Conservation (phyloP, 2,113 vertebrate genomes). For the Nerophis ophidion region DNA sequence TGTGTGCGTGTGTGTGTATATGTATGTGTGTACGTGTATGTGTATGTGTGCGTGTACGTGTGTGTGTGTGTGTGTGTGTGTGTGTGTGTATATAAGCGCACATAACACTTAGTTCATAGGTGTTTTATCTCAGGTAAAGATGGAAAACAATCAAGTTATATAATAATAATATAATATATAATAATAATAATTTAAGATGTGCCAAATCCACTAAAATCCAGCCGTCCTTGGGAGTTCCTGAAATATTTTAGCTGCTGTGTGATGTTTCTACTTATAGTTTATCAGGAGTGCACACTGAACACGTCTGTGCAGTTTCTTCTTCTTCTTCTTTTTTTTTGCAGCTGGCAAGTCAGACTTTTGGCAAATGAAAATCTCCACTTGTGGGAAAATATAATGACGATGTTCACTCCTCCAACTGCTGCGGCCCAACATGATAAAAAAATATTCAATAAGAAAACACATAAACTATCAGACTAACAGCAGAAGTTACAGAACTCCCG, state of each 20-base stretch:
- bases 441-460: not conserved
- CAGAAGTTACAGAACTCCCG: too few relatives aligned
- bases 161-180: too few relatives aligned
- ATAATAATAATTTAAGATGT: constrained; percentile 30
- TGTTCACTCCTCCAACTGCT: constrained; percentile 8
- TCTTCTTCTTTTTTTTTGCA: constrained; percentile 11
- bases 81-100: too few relatives aligned
- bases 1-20: too few relatives aligned
- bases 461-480: not conserved
- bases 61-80: too few relatives aligned
- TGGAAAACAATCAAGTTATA: constrained; percentile 62
- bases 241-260: constrained; percentile 5
- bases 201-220: constrained; percentile 20
- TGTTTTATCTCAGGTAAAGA: constrained; percentile 44
- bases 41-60: too few relatives aligned
- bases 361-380: constrained; percentile 17
- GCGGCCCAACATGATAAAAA: not conserved
- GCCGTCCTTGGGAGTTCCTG: constrained; percentile 39
- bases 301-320: constrained; percentile 31
- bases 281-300: constrained; percentile 42
- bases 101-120: too few relatives aligned
- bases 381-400: constrained; percentile 21
- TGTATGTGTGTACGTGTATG: too few relatives aligned
- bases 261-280: constrained; percentile 30
- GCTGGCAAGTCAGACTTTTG: constrained; percentile 29